phyloP scores from a whole-genome alignment of 1,140 invertebrate species.

The Lordiphosa stackelbergi region DNA sequence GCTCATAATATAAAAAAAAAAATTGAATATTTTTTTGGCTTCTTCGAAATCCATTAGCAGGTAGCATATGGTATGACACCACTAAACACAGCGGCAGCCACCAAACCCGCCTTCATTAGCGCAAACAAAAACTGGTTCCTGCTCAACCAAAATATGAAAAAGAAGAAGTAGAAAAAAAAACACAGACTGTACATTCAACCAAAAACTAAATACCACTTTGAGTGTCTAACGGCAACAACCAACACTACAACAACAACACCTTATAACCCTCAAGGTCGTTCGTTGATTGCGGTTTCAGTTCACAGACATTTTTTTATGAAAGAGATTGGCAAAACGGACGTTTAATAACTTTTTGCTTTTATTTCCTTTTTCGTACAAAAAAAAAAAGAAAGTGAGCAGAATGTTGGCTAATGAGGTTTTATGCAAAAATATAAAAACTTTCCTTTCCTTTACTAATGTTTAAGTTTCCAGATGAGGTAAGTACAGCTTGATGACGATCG shows the following conservation, averaged over 20 bases:
- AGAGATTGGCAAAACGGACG: slow-evolving; percentile 38
- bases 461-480: slow-evolving; percentile 23
- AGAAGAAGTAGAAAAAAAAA: slow-evolving; percentile 16
- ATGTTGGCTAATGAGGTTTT: slow-evolving; percentile 57
- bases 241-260: slow-evolving; percentile 23
- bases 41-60: slow-evolving; percentile 72
- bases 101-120: slow-evolving; percentile 32
- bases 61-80: slow-evolving; percentile 71
- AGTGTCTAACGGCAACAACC: slow-evolving; percentile 39
- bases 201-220: slow-evolving; percentile 56
- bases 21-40: slow-evolving; percentile 28
- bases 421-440: slow-evolving; percentile 25
- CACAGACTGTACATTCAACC: slow-evolving; percentile 35
- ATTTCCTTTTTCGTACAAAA: slow-evolving; percentile 62
- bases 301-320: slow-evolving; percentile 19
- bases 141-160: slow-evolving; percentile 34
- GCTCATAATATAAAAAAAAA: background rate
- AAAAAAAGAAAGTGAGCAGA: slow-evolving; percentile 44
- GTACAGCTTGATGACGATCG: background rate
- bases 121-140: slow-evolving; percentile 38
- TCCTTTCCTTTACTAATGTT: slow-evolving; percentile 20
- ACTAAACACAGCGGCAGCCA: slow-evolving; percentile 35
- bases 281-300: slow-evolving; percentile 65
- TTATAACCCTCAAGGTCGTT: slow-evolving; percentile 66
- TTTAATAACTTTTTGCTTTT: slow-evolving; percentile 71